A percentile compares a stretch with the other conserved stretches of the same genome.
These are phyloP conservation scores for Vulpes lagopus DNA, from an alignment of 2,113 vertebrate species.

Conservation along the genomic window DNA sequence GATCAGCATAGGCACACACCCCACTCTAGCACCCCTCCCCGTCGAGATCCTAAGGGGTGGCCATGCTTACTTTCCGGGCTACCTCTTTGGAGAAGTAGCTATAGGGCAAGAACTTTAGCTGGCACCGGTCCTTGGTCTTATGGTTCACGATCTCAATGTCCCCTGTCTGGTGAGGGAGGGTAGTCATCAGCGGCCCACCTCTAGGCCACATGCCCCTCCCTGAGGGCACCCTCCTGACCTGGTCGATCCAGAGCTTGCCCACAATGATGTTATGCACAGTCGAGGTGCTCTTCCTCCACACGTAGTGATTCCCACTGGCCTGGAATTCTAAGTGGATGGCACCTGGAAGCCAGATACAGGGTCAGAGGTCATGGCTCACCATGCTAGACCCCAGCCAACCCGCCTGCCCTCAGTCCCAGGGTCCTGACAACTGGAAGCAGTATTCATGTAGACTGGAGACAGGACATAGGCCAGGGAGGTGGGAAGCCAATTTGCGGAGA, in stretches of 20 bases:
- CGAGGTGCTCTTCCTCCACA: slow-evolving; percentile 99
- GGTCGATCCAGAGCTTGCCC: slow-evolving; percentile 99
- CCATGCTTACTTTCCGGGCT: slow-evolving; percentile 94
- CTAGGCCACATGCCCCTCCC: accelerated
- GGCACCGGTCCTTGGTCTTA: slow-evolving; percentile 97
- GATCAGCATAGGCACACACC: background rate
- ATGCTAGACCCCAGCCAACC: background rate
- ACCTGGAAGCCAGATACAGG: slow-evolving; percentile 85
- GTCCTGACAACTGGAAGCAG: background rate
- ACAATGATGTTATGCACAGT: slow-evolving; percentile 99
- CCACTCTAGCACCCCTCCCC: background rate
- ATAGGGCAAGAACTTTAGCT: slow-evolving; percentile 98
- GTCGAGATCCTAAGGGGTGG: background rate
- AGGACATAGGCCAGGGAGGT: background rate
- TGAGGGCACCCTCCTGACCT: slow-evolving; percentile 87
- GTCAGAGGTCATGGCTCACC: background rate
- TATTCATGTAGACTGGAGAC: background rate
- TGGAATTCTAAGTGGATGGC: slow-evolving; percentile 97
- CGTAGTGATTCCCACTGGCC: slow-evolving; percentile 96
- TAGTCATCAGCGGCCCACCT: background rate
- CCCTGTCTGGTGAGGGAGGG: slow-evolving; percentile 92
- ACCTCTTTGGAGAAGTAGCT: slow-evolving; percentile 99
- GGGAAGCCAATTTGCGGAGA: background rate
- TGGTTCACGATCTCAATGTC: slow-evolving; percentile 99
- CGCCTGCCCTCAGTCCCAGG: background rate